Evolutionary conservation across 2,888 invertebrate genomes (phyloP).

Genomic region (Pyrgus malvae): DNA sequence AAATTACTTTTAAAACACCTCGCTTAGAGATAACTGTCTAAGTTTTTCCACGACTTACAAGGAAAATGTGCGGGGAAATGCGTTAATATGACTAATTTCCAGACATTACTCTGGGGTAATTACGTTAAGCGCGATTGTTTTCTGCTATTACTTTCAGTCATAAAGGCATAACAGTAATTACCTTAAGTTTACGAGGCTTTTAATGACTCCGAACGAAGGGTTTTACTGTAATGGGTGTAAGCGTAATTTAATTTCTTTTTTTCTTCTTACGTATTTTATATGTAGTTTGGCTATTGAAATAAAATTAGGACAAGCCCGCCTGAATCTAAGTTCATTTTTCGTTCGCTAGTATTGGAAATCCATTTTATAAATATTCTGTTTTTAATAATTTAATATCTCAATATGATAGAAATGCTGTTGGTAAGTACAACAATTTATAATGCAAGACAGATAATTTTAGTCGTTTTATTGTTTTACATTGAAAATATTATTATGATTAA

Average conservation of each 20-base stretch:
- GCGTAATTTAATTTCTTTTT: constrained; percentile 13
- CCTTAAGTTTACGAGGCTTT: constrained; percentile 39
- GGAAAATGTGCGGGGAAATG: neutral
- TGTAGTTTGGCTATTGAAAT: neutral
- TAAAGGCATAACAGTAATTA: constrained; percentile 39
- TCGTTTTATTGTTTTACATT: no score
- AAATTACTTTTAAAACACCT: constrained; percentile 4
- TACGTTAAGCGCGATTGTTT: constrained; percentile 37
- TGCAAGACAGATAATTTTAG: no score
- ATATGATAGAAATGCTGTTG: no score
- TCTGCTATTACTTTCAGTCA: constrained; percentile 39
- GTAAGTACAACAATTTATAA: no score
- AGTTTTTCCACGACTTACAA: neutral
- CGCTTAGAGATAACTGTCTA: neutral
- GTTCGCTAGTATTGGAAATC: no score
- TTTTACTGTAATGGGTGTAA: constrained; percentile 1
- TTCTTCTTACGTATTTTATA: neutral
- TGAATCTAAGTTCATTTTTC: no score
- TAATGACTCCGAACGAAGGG: constrained; percentile 35
- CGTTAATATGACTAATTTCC: constrained; percentile 12
- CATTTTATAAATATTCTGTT: no score
- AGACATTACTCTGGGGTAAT: constrained; percentile 10
- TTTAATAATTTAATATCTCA: no score
- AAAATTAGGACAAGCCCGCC: neutral
- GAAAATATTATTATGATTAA: no score